A percentile compares a stretch with the other conserved stretches of the same genome.
These are phyloP conservation scores for Sminthurides aquaticus DNA, from an alignment of 2,888 invertebrate genomes.

Conservation along the genomic window DNA sequence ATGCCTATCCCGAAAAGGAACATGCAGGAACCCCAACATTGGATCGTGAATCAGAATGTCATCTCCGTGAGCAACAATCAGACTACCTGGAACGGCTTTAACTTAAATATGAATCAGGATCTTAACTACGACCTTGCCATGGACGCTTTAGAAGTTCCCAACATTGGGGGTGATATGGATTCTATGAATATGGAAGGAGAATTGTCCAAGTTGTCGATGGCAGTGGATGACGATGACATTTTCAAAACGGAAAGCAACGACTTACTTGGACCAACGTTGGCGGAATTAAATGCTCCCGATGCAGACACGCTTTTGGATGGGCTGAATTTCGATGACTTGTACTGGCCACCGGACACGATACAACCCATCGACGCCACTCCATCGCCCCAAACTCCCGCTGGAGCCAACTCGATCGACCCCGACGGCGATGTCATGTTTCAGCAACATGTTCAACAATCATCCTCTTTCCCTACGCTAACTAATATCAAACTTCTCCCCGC, in stretches of 20 bases:
- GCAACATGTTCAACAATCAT: conserved; percentile 36
- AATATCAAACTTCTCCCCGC: conserved; percentile 27
- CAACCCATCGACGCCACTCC: conserved; percentile 38
- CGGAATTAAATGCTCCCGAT: conserved; percentile 76
- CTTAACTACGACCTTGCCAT: conserved; percentile 26
- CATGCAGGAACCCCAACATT: conserved; percentile 30
- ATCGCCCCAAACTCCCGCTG: conserved; percentile 41
- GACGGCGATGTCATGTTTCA: conserved; percentile 25
- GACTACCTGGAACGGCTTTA: conserved; percentile 31
- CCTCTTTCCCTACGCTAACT: conserved; percentile 35
- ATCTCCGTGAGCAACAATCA: neutral
- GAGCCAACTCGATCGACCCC: conserved; percentile 30
- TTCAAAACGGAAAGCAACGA: conserved; percentile 83
- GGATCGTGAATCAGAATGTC: conserved; percentile 33
- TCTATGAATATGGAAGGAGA: conserved; percentile 38
- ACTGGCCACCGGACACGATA: conserved; percentile 59
- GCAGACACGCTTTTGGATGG: conserved; percentile 68
- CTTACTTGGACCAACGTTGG: conserved; percentile 73
- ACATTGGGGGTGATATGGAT: conserved; percentile 23
- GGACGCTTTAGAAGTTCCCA: conserved; percentile 32
- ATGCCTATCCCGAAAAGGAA: conserved; percentile 40
- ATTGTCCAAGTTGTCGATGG: conserved; percentile 43
- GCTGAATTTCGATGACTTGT: conserved; percentile 75
- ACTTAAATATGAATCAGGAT: conserved; percentile 4
- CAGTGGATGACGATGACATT: conserved; percentile 71